These are phyloP conservation scores for Taenioides sp. DNA, from an alignment of 2,797 vertebrate species.

Conservation along the genomic window DNA sequence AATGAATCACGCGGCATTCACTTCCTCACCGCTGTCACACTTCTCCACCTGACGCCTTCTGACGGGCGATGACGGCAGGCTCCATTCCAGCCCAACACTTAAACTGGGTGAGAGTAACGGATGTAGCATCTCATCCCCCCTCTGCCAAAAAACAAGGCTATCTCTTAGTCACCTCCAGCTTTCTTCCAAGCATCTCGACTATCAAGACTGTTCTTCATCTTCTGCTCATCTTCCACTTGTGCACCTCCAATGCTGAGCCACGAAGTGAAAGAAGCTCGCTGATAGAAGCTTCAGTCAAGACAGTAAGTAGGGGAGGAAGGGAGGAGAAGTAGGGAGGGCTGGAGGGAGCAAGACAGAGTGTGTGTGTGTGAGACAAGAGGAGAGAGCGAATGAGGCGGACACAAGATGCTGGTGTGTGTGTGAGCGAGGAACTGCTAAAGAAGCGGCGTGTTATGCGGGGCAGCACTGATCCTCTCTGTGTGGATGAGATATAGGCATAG, in stretches of 20 bases:
- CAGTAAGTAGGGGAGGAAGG: slow-evolving; percentile 66
- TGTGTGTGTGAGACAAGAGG: slow-evolving; percentile 36
- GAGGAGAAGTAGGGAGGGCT: slow-evolving; percentile 35
- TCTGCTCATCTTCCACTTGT: slow-evolving; percentile 62
- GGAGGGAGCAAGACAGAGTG: slow-evolving; percentile 24
- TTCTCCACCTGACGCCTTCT: slow-evolving; percentile 61
- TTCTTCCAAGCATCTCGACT: slow-evolving; percentile 45
- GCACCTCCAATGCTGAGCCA: slow-evolving; percentile 70
- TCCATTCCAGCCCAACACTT: slow-evolving; percentile 52
- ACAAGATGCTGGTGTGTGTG: slow-evolving; percentile 64
- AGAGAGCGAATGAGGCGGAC: slow-evolving; percentile 40
- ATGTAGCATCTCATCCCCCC: slow-evolving; percentile 43
- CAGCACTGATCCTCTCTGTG: slow-evolving; percentile 58
- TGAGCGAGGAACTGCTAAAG: slow-evolving; percentile 57
- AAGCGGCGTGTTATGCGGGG: slow-evolving; percentile 64
- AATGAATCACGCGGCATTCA: slow-evolving; percentile 56
- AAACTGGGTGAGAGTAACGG: slow-evolving; percentile 62
- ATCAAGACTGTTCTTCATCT: slow-evolving; percentile 22
- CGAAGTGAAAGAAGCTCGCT: slow-evolving; percentile 73
- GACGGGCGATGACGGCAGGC: slow-evolving; percentile 66
- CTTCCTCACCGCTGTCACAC: slow-evolving; percentile 53
- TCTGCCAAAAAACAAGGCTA: slow-evolving; percentile 48
- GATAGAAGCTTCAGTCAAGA: slow-evolving; percentile 74
- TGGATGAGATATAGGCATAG: slow-evolving; percentile 65
- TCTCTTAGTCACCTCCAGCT: slow-evolving; percentile 68